Percentiles rank a stretch among this genome's conserved stretches.
phyloP scores from a whole-genome alignment of 2,113 vertebrate genomes.

The Kobus ellipsiprymnus region DNA sequence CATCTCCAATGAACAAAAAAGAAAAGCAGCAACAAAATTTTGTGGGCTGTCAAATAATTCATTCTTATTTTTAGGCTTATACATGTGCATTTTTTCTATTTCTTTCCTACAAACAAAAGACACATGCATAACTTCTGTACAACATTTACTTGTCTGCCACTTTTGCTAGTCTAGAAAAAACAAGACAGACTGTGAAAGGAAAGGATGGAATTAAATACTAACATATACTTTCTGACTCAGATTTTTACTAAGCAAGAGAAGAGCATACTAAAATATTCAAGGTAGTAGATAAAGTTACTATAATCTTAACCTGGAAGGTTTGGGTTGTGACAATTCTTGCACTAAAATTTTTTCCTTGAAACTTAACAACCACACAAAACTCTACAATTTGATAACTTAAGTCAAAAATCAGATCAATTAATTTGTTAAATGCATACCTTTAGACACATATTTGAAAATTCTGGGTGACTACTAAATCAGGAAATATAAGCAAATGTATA shows the following conservation, averaged over 20 bases:
- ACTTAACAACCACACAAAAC: not conserved
- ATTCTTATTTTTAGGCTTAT: conserved; percentile 2
- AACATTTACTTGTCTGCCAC: not conserved
- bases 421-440: not conserved
- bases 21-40: not conserved
- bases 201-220: not conserved
- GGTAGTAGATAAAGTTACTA: not conserved
- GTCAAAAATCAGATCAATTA: not conserved
- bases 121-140: not conserved
- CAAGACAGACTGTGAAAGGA: not conserved
- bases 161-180: not conserved
- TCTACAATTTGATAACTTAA: not conserved
- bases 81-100: not conserved
- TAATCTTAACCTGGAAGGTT: not conserved
- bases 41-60: not conserved
- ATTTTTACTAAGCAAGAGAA: not conserved
- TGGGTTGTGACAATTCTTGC: not conserved
- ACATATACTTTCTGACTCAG: not conserved
- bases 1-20: not conserved
- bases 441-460: not conserved
- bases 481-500: not conserved
- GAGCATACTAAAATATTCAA: not conserved
- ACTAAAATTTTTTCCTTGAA: not conserved
- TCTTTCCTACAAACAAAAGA: not conserved
- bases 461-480: not conserved